phyloP scores from a whole-genome alignment of 2,888 invertebrate genomes.

The Elysia crispata region DNA sequence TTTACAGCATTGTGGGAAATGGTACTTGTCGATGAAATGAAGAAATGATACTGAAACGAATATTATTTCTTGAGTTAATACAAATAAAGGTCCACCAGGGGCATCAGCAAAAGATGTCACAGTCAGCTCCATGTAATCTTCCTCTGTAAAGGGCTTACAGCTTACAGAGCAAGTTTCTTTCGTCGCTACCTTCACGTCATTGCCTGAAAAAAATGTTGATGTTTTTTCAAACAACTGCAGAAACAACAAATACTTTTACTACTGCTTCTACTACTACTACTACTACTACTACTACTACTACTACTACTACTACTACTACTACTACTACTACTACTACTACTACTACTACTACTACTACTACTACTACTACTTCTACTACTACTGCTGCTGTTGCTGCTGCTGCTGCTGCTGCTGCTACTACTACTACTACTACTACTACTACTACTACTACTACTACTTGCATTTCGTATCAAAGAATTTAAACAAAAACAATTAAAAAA shows the following conservation, averaged over 20 bases:
- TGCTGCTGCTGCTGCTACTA: too few species aligned
- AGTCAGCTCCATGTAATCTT: slow-evolving; percentile 13
- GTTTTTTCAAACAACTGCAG: too few species aligned
- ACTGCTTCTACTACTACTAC: too few species aligned
- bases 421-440: too few species aligned
- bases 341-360: slow-evolving; percentile 30
- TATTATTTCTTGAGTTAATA: too few species aligned
- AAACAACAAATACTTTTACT: too few species aligned
- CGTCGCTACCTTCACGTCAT: background rate
- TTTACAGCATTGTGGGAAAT: too few species aligned
- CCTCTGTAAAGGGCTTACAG: background rate
- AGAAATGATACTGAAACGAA: too few species aligned
- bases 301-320: slow-evolving; percentile 24
- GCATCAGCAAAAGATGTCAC: slow-evolving; percentile 17
- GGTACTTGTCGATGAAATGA: too few species aligned
- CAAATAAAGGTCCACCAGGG: background rate
- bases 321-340: slow-evolving; percentile 29
- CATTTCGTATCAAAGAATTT: too few species aligned
- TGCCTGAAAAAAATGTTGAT: background rate
- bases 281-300: slow-evolving; percentile 23
- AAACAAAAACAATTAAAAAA: too few species aligned
- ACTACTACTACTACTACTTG: too few species aligned
- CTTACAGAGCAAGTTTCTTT: background rate
- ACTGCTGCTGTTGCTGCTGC: background rate
- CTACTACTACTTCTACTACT: slow-evolving; percentile 14